phyloP scores from a whole-genome alignment of 2,888 invertebrate genomes.

The Caenorhabditis afra region DNA sequence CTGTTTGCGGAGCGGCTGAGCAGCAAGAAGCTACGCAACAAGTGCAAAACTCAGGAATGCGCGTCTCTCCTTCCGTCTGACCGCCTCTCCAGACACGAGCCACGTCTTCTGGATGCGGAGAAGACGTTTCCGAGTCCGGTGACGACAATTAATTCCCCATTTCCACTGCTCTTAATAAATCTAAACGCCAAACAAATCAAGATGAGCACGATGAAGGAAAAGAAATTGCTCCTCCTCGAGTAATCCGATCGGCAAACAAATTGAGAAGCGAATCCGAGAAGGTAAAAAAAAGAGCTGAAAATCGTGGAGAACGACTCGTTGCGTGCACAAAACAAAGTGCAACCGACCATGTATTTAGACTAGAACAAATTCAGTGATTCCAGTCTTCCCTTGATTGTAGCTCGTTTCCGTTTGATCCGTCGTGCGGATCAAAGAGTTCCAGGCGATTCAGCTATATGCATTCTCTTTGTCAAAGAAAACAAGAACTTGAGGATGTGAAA shows the following conservation, averaged over 20 bases:
- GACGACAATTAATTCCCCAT: too few relatives aligned
- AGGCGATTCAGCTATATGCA: too few relatives aligned
- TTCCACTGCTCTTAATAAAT: background rate
- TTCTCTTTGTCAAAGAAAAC: too few relatives aligned
- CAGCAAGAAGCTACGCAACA: constrained; percentile 35
- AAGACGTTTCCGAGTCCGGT: too few relatives aligned
- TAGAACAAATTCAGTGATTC: too few relatives aligned
- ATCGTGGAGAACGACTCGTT: background rate
- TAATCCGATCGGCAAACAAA: constrained; percentile 19
- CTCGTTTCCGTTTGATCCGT: too few relatives aligned
- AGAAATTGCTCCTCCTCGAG: constrained; percentile 10
- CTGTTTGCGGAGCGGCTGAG: constrained; percentile 43
- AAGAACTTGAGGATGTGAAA: too few relatives aligned
- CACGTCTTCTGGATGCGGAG: too few relatives aligned
- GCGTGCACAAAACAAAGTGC: background rate
- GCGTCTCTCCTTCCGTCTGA: constrained; percentile 7
- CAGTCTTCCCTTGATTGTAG: too few relatives aligned
- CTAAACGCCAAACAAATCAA: constrained; percentile 24
- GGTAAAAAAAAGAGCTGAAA: constrained; percentile 5
- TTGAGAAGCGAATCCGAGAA: background rate
- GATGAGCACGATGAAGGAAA: constrained; percentile 17
- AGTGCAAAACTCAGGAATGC: constrained; percentile 53
- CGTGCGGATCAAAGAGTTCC: too few relatives aligned
- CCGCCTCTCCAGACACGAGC: background rate
- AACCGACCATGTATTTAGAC: too few relatives aligned